Base-by-base conservation (phyloP, 92 coral and sea anemone species). In the Epizoanthus scotinus region DNA sequence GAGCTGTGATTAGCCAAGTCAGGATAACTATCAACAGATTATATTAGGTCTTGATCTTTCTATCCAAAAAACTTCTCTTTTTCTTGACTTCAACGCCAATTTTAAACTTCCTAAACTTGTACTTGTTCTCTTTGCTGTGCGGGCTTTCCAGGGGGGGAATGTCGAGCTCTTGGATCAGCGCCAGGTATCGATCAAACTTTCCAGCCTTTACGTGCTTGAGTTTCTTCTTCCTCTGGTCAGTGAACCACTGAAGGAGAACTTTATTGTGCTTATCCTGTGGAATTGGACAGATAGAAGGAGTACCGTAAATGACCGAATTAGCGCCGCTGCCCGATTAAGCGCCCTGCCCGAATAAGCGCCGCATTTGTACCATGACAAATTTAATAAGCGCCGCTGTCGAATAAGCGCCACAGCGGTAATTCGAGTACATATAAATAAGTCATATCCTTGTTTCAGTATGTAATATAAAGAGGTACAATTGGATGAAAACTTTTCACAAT, bases 211-310 rank as follows among this genome's bases (percentile, higher is more conserved):
- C 83, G 56, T 81, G 83, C 44, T 83, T 82, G 21, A 95, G 92
- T 72, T 92, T 95, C 86, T 95, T 95, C 53, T 69, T 90, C 20
- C 95, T 79, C 73, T 92, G 97, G 52, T 91, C 90, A 29, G 72
- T 87, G 27, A 92, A 85, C 98, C 97, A 95, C 42, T 87, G 89
- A 36, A 88, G 91, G 66, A 88, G 85, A 20, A 95, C 98, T 80
- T 94, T 94, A 84, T 90, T 94, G 80, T 84, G 93, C 29, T 88
- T 94, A 71, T 94, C 94, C 98, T 94, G 59, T 53, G 79, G 85
- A 19, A 85, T 1, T 12, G 9, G 25, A 54, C 34, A 8, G 2
- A 47, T 2, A 47, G 10, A 47, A 47, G 2, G 52, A 47, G 0
- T n/a, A n/a, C n/a, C n/a, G n/a, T n/a, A n/a, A n/a, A n/a, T n/a